phyloP scores from a whole-genome alignment of 2,113 vertebrate genomes.

The Petrocephalus zakoni region DNA sequence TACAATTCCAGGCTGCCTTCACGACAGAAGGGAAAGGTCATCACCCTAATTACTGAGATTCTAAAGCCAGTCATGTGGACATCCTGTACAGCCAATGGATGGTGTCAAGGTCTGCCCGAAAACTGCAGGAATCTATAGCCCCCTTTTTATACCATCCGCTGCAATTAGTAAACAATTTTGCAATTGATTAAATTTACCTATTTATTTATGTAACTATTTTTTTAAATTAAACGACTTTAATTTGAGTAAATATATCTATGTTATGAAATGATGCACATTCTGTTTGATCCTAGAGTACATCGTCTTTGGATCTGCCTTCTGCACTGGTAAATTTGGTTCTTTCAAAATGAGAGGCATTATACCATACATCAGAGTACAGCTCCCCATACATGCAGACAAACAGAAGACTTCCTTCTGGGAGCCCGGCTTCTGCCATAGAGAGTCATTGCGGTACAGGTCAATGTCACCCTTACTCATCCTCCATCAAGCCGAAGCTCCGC shows the following conservation, averaged over 20 bases:
- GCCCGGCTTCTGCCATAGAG: background rate
- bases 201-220: background rate
- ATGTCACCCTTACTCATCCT: background rate
- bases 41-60: conserved; percentile 3
- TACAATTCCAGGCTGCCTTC: background rate
- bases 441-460: background rate
- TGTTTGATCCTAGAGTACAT: background rate
- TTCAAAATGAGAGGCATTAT: background rate
- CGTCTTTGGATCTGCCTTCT: too few relatives aligned
- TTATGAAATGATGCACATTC: background rate
- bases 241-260: background rate
- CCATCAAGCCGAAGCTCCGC: background rate
- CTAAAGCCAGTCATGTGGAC: background rate
- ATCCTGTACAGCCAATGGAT: background rate
- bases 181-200: background rate
- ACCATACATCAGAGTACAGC: background rate
- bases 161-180: background rate
- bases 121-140: background rate
- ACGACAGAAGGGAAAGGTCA: background rate
- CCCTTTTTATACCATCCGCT: background rate
- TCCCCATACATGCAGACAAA: background rate
- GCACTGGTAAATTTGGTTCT: too few relatives aligned
- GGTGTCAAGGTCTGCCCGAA: background rate
- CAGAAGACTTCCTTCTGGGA: background rate
- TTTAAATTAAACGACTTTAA: background rate